Evolutionary conservation across 2,888 invertebrate genomes (phyloP).

Genomic region (Hirtodrosophila alboralis): DNA sequence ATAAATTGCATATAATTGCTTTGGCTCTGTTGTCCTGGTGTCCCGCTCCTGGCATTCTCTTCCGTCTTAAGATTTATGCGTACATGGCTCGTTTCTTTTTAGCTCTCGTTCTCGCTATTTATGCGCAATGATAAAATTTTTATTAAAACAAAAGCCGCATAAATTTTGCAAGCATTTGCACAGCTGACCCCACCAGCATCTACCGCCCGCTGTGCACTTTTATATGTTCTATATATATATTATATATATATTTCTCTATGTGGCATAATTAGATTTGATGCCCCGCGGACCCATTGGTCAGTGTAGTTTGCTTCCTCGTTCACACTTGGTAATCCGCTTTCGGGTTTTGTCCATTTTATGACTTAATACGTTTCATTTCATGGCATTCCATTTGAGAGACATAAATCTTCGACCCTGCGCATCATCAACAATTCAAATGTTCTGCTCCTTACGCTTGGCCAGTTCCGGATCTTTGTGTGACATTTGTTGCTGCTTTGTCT

Average conservation of each 20-base stretch:
- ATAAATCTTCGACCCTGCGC: slow-evolving; percentile 64
- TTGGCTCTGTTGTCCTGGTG: slow-evolving; percentile 33
- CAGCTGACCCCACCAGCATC: slow-evolving; percentile 35
- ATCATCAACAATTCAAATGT: slow-evolving; percentile 77
- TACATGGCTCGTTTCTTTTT: slow-evolving; percentile 61
- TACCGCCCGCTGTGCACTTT: slow-evolving; percentile 43
- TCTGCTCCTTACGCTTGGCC: slow-evolving; percentile 72
- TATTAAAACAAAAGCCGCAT: slow-evolving; percentile 79
- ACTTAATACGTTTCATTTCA: slow-evolving; percentile 81
- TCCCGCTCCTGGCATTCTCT: slow-evolving; percentile 12
- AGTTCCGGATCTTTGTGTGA: slow-evolving; percentile 63
- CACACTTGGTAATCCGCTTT: slow-evolving; percentile 79
- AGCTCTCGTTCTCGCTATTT: slow-evolving; percentile 46
- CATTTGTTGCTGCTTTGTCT: slow-evolving; percentile 74
- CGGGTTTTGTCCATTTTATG: slow-evolving; percentile 64
- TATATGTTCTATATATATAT: too few species aligned
- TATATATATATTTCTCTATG: slow-evolving; percentile 41
- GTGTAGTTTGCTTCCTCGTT: slow-evolving; percentile 40
- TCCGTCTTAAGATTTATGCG: slow-evolving; percentile 69
- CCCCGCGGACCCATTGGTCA: slow-evolving; percentile 42
- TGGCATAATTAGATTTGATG: slow-evolving; percentile 79
- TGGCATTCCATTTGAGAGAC: slow-evolving; percentile 53
- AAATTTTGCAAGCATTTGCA: slow-evolving; percentile 55
- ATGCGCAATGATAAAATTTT: slow-evolving; percentile 77
- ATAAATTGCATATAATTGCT: slow-evolving; percentile 83